These are phyloP conservation scores for Tetrax tetrax DNA, from an alignment of 2,113 vertebrate species.

Conservation along the genomic window DNA sequence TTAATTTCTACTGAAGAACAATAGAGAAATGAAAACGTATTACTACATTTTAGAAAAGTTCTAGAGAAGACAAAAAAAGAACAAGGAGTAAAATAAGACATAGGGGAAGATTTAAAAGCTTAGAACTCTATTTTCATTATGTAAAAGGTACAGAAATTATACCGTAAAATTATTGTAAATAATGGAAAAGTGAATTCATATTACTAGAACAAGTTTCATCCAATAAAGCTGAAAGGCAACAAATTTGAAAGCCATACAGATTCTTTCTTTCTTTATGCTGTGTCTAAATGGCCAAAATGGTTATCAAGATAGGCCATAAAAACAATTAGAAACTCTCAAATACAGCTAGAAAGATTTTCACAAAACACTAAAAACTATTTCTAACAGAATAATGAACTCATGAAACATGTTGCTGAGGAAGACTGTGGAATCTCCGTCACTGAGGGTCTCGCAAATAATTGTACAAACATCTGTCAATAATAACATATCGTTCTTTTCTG, in stretches of 20 bases:
- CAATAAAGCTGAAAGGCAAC: neutral
- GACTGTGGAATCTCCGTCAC: neutral
- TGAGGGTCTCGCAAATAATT: accelerated
- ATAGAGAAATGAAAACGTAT: neutral
- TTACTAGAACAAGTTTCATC: neutral
- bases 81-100: neutral
- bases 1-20: neutral
- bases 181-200: neutral
- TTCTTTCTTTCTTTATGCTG: neutral
- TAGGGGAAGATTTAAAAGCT: neutral
- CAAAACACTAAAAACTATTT: neutral
- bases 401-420: neutral
- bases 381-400: neutral
- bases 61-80: neutral
- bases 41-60: neutral
- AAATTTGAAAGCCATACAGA: neutral
- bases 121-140: neutral
- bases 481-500: neutral
- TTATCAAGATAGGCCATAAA: neutral
- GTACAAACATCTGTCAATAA: neutral
- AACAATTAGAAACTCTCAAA: neutral
- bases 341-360: neutral
- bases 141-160: no score
- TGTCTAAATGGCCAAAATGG: neutral
- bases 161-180: no score